Evolutionary conservation across 2,113 vertebrate genomes (phyloP), one percentile per base, ranked within the genome.

Genomic region (Actinemys pallida): DNA sequence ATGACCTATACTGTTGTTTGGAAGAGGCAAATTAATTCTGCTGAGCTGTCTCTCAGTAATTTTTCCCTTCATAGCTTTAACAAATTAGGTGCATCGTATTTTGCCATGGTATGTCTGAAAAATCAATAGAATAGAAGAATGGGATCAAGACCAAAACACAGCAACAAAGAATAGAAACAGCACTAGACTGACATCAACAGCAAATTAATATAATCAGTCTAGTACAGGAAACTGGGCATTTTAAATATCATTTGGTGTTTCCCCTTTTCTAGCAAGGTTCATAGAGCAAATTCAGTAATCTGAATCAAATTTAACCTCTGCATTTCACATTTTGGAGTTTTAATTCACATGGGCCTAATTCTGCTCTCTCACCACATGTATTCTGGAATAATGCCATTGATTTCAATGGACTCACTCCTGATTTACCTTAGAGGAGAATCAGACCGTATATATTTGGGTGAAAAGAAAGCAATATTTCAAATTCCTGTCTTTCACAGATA

Each of bases 51-150:
- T 39, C 50, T 35, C 87, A 80, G 81, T 10, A 95, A 88, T 87
- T 93, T 86, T 45, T 59, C 45, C 54, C 62, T 87, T 45, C 75
- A 81, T 35, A 96, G 83, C 45, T 95, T 88, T 80, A 95, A 85
- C 54, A 93, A 83, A 90, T 91, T 93, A 94, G 96, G 45, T 69
- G 85, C 20, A 92, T 90, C 75, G 86, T 59, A 95, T 90, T 91
- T 93, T 96, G 79, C 82, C 90, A 83, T 54, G 56, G 25, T 75
- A 83, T 80, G 90, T 19, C 93, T 95, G 81, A 83, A 96, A 98
- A 96, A 96, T 92, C 81, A 84, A 92, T 82, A 93, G 47, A 89
- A 59, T 92, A 94, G 95, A 54, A 95, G 84, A 97, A 94, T 39
- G 89, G 35, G 83, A 92, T 95, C 76, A 92, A 92, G 84, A 88